These are phyloP conservation scores for Phocides pigmalion DNA, from an alignment of 1,140 invertebrate genomes.

Conservation along the genomic window DNA sequence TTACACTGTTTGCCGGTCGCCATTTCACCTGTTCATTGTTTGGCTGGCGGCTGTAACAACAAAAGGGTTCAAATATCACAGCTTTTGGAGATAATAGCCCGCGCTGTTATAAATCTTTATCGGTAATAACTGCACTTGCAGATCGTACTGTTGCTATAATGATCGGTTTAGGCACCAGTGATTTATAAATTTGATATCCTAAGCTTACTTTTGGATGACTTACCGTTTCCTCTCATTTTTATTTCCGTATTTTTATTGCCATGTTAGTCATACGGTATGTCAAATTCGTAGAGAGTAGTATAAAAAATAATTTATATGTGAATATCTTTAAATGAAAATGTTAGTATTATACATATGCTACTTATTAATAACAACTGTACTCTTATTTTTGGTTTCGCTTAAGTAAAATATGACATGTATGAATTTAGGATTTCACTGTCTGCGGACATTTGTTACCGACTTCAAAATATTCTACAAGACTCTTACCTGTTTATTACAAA, in stretches of 20 bases:
- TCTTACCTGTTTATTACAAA: no score
- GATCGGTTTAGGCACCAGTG: constrained; percentile 61
- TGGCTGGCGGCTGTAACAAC: constrained; percentile 72
- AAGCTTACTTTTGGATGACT: constrained; percentile 25
- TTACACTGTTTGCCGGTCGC: constrained; percentile 40
- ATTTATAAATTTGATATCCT: constrained; percentile 60
- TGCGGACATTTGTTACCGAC: no score
- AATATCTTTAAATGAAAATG: no score
- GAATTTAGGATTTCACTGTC: no score
- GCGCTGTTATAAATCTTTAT: constrained; percentile 72
- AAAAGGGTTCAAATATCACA: constrained; percentile 82
- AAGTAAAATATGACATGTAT: no score
- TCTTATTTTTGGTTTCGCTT: no score
- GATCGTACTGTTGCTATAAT: constrained; percentile 65
- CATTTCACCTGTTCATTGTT: constrained; percentile 78
- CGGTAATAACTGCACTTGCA: constrained; percentile 78
- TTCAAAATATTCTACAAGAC: no score
- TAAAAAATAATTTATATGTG: no score
- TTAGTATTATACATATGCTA: no score
- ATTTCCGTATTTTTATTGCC: neutral
- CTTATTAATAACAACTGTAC: no score
- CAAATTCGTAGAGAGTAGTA: no score
- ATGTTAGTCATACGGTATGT: neutral
- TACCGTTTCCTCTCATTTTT: constrained; percentile 25
- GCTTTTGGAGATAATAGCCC: constrained; percentile 73